Evolutionary conservation across 37 sponge, comb jelly and placozoan genomes (phyloP).

Genomic region (Eunapius fragilis): DNA sequence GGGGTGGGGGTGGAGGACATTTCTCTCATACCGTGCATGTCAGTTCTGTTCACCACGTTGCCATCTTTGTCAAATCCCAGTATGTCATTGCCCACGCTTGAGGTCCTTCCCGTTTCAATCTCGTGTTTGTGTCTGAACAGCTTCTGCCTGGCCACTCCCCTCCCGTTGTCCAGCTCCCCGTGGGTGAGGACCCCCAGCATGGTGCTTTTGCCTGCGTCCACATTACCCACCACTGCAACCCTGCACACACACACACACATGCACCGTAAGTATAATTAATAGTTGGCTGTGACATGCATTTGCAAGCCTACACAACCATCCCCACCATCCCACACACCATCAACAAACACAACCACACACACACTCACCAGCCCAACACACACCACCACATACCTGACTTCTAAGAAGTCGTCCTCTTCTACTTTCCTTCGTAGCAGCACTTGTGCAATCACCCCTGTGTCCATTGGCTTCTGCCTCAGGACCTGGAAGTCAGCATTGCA

Average conservation of each 20-base stretch:
- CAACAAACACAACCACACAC: neutral
- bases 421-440: constrained; percentile 79
- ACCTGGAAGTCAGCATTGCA: constrained; percentile 81
- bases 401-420: constrained; percentile 94
- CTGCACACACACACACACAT: constrained; percentile 39
- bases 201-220: constrained; percentile 99
- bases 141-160: constrained; percentile 90
- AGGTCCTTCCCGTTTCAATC: constrained; percentile 95
- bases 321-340: too few species aligned
- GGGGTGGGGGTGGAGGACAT: neutral
- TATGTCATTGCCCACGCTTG: constrained; percentile 98
- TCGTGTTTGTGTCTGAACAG: constrained; percentile 99
- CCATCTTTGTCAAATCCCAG: constrained; percentile 94
- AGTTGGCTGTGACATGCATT: too few species aligned
- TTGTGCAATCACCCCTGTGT: constrained; percentile 82
- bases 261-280: too few species aligned
- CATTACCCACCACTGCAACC: constrained; percentile 99
- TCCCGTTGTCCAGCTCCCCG: constrained; percentile 97
- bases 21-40: neutral
- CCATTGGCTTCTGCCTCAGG: constrained; percentile 77
- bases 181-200: constrained; percentile 98
- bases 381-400: constrained; percentile 76
- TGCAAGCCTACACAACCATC: too few species aligned
- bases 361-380: neutral
- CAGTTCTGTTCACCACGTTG: neutral